Conservation (phyloP, 2,797 vertebrate genomes). For the Setipinna tenuifilis region DNA sequence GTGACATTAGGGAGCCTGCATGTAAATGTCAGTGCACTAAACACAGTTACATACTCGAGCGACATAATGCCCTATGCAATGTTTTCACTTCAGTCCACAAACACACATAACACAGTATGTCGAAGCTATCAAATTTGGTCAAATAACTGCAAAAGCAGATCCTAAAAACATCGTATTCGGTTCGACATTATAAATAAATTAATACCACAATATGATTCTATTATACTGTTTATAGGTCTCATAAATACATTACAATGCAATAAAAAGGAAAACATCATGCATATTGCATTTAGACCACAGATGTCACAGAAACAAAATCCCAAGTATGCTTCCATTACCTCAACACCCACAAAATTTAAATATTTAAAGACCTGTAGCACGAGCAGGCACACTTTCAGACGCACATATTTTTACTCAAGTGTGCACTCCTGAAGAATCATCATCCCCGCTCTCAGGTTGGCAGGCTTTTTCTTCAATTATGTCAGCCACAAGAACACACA, state of each 20-base stretch:
- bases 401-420: conserved; percentile 11
- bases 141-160: neutral
- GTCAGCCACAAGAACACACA: neutral
- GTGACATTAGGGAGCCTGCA: neutral
- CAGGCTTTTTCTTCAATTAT: neutral
- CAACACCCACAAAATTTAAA: conserved; percentile 21
- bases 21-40: conserved; percentile 12
- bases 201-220: conserved; percentile 19
- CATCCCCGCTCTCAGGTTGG: neutral
- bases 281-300: conserved; percentile 19
- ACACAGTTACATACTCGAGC: neutral
- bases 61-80: neutral
- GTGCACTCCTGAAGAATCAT: neutral
- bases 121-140: neutral
- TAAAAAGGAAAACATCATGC: conserved; percentile 19
- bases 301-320: conserved; percentile 23
- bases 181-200: conserved; percentile 13
- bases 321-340: conserved; percentile 20
- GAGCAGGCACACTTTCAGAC: neutral
- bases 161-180: neutral
- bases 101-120: neutral
- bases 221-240: neutral
- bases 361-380: neutral
- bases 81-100: neutral
- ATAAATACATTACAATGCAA: conserved; percentile 4